Evolutionary conservation across 2,113 vertebrate genomes (phyloP).

Genomic region (Ibidorhyncha struthersii): DNA sequence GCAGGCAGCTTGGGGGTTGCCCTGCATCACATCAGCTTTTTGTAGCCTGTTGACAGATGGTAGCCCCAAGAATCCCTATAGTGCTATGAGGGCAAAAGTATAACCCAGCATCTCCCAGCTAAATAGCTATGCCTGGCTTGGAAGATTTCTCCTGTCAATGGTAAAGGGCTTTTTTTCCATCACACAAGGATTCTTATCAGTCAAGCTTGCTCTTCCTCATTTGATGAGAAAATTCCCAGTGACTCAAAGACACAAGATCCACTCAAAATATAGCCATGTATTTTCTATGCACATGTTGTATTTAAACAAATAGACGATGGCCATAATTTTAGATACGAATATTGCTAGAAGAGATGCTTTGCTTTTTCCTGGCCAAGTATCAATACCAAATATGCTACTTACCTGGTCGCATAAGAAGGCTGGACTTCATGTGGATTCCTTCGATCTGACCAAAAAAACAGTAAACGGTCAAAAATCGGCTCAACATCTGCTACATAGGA

Average conservation of each 20-base stretch:
- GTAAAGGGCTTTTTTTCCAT: neutral
- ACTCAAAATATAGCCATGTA: neutral
- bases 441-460: constrained; percentile 96
- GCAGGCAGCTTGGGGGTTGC: constrained; percentile 11
- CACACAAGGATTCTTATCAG: neutral
- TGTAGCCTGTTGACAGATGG: constrained; percentile 2
- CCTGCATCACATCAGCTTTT: neutral
- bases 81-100: neutral
- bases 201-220: neutral
- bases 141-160: neutral
- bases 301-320: neutral
- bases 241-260: neutral
- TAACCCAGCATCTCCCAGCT: neutral
- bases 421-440: constrained; percentile 96
- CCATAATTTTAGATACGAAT: neutral
- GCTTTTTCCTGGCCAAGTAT: neutral
- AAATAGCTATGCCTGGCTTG: neutral
- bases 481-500: constrained; percentile 89
- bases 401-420: constrained; percentile 91
- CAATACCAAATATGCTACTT: neutral
- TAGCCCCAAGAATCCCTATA: neutral
- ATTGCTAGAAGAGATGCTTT: neutral
- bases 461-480: constrained; percentile 91
- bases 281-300: neutral
- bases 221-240: neutral